These are phyloP conservation scores for Agriotes lineatus DNA, from an alignment of 2,888 invertebrate species.

Conservation along the genomic window DNA sequence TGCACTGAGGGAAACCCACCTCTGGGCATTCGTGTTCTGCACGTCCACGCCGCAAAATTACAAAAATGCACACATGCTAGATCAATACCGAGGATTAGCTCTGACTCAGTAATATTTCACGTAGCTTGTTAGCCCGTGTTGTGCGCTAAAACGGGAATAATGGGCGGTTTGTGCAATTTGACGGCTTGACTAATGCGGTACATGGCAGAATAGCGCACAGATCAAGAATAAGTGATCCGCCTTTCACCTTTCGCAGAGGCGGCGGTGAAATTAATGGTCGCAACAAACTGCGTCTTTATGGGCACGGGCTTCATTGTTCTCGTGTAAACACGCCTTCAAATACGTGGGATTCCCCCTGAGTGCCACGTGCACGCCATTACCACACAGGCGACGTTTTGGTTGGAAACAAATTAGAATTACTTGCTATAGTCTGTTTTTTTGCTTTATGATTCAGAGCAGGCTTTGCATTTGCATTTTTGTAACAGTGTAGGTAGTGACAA, in stretches of 20 bases:
- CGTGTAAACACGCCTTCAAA: not conserved
- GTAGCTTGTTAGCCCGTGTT: slow-evolving; percentile 1
- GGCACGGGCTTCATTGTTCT: no score
- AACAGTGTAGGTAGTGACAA: no score
- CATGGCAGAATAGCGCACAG: not conserved
- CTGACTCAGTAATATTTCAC: slow-evolving; percentile 5
- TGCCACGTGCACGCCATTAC: not conserved
- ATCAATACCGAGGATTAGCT: not conserved
- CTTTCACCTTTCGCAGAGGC: not conserved
- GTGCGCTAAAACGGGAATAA: slow-evolving; percentile 4
- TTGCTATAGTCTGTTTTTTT: no score
- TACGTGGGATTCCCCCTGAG: not conserved
- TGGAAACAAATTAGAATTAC: no score
- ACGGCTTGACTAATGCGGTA: slow-evolving; percentile 23
- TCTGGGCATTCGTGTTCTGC: no score
- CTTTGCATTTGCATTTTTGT: no score
- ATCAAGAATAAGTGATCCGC: not conserved
- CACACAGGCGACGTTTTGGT: not conserved
- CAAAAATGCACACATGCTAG: no score
- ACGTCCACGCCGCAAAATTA: no score
- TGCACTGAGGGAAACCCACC: no score
- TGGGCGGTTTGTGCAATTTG: slow-evolving; percentile 11
- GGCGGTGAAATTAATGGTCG: not conserved
- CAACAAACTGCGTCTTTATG: not conserved
- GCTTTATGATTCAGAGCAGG: no score